Base-by-base conservation (phyloP, 1,140 invertebrate genomes). In the Nymphalis io region DNA sequence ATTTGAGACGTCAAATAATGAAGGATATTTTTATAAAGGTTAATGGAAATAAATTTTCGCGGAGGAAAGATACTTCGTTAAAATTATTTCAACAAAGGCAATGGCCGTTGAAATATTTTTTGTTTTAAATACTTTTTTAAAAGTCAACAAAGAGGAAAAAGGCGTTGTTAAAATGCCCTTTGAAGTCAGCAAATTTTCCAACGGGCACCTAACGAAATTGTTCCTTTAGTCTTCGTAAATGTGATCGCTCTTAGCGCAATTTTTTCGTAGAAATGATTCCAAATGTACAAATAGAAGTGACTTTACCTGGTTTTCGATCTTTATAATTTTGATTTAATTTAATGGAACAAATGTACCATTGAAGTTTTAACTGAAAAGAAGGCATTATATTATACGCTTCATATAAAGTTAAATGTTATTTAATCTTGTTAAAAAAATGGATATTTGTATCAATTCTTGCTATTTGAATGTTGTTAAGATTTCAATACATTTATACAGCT, bases 191-290 rank as follows among this genome's bases (percentile, higher is more conserved):
- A 76, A 84, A 90, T 85, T 83, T 85, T 86, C 76, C 82, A 84
- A 78, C 82, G 76, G 80, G 85, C 82, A 83, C 82, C 85, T 88
- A 88, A 88, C 85, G 79, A 85, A 88, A 88, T 90, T 90, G 85
- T 90, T 88, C 84, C 83, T 88, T 90, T 84, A 82, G 80, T 79
- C 75, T 85, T 84, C 81, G 84, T 84, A 87, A 88, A 88, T 84
- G 84, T 83, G 79, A 79, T 71, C 81, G 80, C 81, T 78, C 82
- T 87, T 85, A 83, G 74, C 76, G 74, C 76, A 79, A 87, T 84
- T 88, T 84, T 73, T 78, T 76, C 72, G 68, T 76, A 48, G 33
- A 53, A 58, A 48, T 60, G 38, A 68, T 48, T 60, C 46, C 46
- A 67, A 68, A 40, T 60, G 66, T 60, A 48, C n/a, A n/a, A n/a